Percentiles rank a stretch among this genome's conserved stretches.
Evolutionary conservation across 2,113 vertebrate genomes (phyloP).

Genomic region (Sigmodon hispidus): DNA sequence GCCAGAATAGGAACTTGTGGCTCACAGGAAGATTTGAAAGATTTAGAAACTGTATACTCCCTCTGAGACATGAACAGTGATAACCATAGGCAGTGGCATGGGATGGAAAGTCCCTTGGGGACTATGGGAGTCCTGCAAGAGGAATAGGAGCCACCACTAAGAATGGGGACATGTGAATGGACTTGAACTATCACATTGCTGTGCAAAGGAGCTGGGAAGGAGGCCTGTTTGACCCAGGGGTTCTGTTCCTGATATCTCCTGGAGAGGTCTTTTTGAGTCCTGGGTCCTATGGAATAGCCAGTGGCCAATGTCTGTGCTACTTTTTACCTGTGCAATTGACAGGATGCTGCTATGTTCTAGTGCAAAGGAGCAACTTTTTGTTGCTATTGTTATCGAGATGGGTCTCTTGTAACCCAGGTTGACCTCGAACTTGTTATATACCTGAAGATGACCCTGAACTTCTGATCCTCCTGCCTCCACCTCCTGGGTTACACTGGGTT

Average conservation of each 20-base stretch:
- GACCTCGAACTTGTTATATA: too few species aligned
- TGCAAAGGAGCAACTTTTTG: neutral
- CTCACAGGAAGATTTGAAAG: neutral
- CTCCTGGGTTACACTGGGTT: neutral
- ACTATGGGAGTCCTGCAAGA: neutral
- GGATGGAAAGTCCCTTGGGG: neutral
- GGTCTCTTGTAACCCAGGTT: neutral
- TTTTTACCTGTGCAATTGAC: neutral
- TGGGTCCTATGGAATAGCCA: neutral
- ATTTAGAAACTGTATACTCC: neutral
- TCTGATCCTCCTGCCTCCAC: neutral
- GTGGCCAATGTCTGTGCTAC: neutral
- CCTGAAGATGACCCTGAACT: neutral
- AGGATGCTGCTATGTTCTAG: too few species aligned
- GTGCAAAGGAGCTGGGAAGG: fast-evolving
- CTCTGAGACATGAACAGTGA: neutral
- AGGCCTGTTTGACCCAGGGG: neutral
- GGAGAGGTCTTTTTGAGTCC: neutral
- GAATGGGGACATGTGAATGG: neutral
- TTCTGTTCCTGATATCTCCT: neutral
- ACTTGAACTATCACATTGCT: neutral
- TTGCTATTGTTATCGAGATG: neutral
- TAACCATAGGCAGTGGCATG: neutral
- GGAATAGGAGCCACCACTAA: neutral
- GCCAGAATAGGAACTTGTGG: neutral